These are phyloP conservation scores for Phalacrocorax carbo DNA, from an alignment of 2,113 vertebrate species.

Conservation along the genomic window DNA sequence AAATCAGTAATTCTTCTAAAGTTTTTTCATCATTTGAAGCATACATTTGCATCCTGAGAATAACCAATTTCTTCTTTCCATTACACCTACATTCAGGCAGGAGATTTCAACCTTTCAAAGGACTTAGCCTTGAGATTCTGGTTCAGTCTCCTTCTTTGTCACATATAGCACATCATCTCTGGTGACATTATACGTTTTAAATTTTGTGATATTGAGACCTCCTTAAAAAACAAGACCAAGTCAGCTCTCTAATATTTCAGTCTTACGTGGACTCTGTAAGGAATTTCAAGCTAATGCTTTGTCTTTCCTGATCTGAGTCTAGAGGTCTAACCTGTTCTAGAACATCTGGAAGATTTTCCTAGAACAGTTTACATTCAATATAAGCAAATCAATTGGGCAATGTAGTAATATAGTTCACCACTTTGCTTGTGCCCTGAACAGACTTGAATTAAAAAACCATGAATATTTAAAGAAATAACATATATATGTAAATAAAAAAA, in stretches of 20 bases:
- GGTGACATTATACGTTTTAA: not conserved
- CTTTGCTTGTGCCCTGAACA: not conserved
- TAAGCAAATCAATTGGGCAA: not conserved
- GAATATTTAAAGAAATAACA: not conserved
- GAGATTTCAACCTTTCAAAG: not conserved
- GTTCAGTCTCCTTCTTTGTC: not conserved
- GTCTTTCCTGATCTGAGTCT: not conserved
- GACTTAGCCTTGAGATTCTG: not conserved
- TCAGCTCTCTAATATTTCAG: not conserved
- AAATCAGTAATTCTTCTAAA: not conserved
- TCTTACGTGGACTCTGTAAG: not conserved
- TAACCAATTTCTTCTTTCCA: fast-evolving
- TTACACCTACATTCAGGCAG: not conserved
- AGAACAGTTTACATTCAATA: not conserved
- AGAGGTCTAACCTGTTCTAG: not conserved
- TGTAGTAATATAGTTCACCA: not conserved
- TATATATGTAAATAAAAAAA: not conserved
- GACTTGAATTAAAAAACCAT: not conserved
- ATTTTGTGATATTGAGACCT: not conserved
- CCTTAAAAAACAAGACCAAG: not conserved
- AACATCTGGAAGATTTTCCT: not conserved
- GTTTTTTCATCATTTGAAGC: not conserved
- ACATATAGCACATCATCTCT: not conserved
- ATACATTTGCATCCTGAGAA: not conserved
- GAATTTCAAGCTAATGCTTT: not conserved